phyloP scores from a whole-genome alignment of 2,113 vertebrate species.

The Chionodraco myersi region DNA sequence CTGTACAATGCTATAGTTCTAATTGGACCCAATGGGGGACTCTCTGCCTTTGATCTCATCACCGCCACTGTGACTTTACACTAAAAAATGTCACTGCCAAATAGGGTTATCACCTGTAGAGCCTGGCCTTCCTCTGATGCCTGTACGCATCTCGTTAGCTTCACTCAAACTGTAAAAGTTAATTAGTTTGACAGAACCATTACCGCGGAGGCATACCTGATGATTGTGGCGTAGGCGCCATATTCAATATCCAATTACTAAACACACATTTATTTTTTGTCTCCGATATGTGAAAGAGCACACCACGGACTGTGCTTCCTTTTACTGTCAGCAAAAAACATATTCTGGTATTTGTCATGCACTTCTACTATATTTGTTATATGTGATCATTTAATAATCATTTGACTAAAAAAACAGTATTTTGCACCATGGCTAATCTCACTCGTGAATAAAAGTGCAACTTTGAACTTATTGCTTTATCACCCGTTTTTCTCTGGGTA shows the following conservation, averaged over 20 bases:
- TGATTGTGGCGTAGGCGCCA: conserved; percentile 77
- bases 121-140: conserved; percentile 94
- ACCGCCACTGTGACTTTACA: conserved; percentile 97
- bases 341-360: conserved; percentile 16
- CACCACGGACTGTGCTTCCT: neutral
- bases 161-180: conserved; percentile 93
- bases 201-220: conserved; percentile 85
- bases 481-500: conserved; percentile 50
- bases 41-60: conserved; percentile 97
- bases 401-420: conserved; percentile 19
- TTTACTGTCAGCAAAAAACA: conserved; percentile 11
- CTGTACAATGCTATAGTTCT: conserved; percentile 92
- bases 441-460: conserved; percentile 20
- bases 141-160: conserved; percentile 93
- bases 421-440: conserved; percentile 28
- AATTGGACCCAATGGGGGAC: conserved; percentile 99
- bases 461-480: conserved; percentile 59
- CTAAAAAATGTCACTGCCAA: conserved; percentile 99
- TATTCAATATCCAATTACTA: conserved; percentile 84
- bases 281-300: conserved; percentile 9
- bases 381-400: conserved; percentile 55
- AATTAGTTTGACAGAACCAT: conserved; percentile 95
- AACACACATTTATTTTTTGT: conserved; percentile 60
- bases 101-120: conserved; percentile 99
- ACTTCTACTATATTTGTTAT: conserved; percentile 32